Evolutionary conservation across 2,888 invertebrate species (phyloP).

Genomic region (Abrostola tripartita): DNA sequence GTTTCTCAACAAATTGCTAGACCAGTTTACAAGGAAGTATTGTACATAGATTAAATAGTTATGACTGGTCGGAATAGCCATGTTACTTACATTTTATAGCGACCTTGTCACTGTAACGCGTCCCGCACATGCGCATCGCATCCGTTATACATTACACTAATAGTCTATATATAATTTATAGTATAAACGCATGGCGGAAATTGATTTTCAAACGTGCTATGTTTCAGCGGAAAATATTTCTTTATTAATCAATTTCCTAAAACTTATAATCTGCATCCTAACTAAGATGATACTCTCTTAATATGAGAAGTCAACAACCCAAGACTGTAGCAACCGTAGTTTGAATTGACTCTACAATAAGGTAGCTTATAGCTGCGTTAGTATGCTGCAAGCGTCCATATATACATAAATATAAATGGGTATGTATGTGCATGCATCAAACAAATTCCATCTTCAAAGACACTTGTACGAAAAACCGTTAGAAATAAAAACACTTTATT

Average conservation of each 20-base stretch:
- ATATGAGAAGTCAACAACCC: too few relatives aligned
- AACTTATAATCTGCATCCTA: too few relatives aligned
- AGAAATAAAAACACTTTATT: not conserved
- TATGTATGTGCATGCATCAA: not conserved
- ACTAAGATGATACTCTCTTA: too few relatives aligned
- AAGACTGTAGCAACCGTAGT: too few relatives aligned
- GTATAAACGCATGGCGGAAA: conserved; percentile 33
- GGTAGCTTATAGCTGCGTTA: too few relatives aligned
- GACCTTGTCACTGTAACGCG: conserved; percentile 37
- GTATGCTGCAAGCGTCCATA: too few relatives aligned
- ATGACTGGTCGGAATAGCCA: conserved; percentile 12
- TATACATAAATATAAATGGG: too few relatives aligned
- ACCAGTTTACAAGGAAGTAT: conserved; percentile 11
- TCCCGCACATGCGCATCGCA: conserved; percentile 27
- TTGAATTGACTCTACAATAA: too few relatives aligned
- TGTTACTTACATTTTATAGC: conserved; percentile 39
- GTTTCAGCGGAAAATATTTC: not conserved
- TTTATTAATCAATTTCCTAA: too few relatives aligned
- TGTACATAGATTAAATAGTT: conserved; percentile 5
- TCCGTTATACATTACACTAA: conserved; percentile 41
- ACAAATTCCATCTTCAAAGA: conserved; percentile 7
- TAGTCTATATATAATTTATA: conserved; percentile 33
- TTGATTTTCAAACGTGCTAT: conserved; percentile 26
- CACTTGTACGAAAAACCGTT: not conserved
- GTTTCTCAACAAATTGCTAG: not conserved